A percentile compares a stretch with the other conserved stretches of the same genome.
These are phyloP conservation scores for Notocelia uddmanniana DNA, from an alignment of 2,888 invertebrate genomes.

Conservation along the genomic window DNA sequence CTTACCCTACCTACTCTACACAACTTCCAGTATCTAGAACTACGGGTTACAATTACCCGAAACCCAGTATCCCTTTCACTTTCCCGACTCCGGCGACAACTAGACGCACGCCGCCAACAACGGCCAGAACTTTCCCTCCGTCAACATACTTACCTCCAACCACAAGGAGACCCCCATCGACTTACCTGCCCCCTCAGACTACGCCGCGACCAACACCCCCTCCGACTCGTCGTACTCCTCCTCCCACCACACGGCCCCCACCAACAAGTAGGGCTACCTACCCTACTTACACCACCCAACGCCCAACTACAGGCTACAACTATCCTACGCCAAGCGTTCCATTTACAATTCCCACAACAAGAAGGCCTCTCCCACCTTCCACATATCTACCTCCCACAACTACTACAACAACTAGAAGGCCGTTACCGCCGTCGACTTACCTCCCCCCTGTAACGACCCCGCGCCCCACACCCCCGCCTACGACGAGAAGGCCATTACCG, in stretches of 20 bases:
- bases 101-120: constrained; percentile 15
- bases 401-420: constrained; percentile 23
- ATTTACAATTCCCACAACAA: constrained; percentile 55
- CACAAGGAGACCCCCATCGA: constrained; percentile 40
- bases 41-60: constrained; percentile 48
- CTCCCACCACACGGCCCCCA: constrained; percentile 47
- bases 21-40: constrained; percentile 48
- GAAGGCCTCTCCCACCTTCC: constrained; percentile 48
- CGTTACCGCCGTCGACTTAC: constrained; percentile 21
- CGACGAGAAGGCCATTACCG: constrained; percentile 30
- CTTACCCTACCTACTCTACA: constrained; percentile 47
- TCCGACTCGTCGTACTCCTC: constrained; percentile 47
- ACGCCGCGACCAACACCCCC: constrained; percentile 51
- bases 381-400: constrained; percentile 44
- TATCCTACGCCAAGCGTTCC: constrained; percentile 59
- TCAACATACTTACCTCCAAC: constrained; percentile 26
- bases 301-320: constrained; percentile 61
- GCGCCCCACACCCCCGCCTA: not conserved
- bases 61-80: constrained; percentile 55
- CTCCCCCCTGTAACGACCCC: constrained; percentile 13
- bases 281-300: constrained; percentile 35
- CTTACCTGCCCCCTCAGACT: constrained; percentile 48
- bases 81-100: constrained; percentile 46
- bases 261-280: constrained; percentile 31
- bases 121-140: constrained; percentile 19